Evolutionary conservation across 2,797 vertebrate genomes (phyloP).

Genomic region (Austrolebias charrua): DNA sequence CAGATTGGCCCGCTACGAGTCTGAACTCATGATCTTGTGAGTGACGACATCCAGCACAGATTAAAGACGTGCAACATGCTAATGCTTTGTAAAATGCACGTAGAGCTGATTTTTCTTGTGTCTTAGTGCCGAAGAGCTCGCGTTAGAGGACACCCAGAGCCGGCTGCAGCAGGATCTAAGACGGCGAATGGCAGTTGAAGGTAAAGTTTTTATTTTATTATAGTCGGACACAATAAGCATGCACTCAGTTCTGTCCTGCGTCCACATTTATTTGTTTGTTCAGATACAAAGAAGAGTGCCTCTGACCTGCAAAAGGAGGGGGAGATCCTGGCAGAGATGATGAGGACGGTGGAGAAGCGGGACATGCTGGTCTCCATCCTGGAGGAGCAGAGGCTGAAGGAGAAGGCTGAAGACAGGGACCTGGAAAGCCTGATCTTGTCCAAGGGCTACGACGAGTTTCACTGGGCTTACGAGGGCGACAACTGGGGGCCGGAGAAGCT

Average conservation of each 20-base stretch:
- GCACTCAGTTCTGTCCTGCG: background rate
- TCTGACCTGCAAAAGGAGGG: constrained; percentile 81
- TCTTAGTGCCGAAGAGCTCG: constrained; percentile 89
- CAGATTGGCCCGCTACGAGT: constrained; percentile 89
- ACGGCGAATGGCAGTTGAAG: constrained; percentile 81
- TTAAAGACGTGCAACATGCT: background rate
- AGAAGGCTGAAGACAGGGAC: constrained; percentile 84
- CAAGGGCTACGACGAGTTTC: constrained; percentile 75
- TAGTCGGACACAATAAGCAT: background rate
- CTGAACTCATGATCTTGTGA: constrained; percentile 88
- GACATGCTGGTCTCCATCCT: constrained; percentile 83
- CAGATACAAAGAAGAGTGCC: constrained; percentile 77
- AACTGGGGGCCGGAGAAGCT: constrained; percentile 39
- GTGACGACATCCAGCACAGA: constrained; percentile 21
- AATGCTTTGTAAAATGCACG: background rate
- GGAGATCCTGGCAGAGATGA: constrained; percentile 84
- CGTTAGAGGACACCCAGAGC: constrained; percentile 91
- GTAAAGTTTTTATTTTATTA: constrained; percentile 68
- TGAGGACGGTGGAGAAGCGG: constrained; percentile 88
- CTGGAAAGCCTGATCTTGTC: constrained; percentile 81
- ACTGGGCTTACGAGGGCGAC: constrained; percentile 59
- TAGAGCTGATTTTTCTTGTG: constrained; percentile 9
- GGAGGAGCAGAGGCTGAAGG: constrained; percentile 87
- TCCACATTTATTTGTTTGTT: background rate
- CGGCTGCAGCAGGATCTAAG: constrained; percentile 86